Evolutionary conservation across 2,888 invertebrate species (phyloP).

Genomic region (Eupithecia subfuscata): DNA sequence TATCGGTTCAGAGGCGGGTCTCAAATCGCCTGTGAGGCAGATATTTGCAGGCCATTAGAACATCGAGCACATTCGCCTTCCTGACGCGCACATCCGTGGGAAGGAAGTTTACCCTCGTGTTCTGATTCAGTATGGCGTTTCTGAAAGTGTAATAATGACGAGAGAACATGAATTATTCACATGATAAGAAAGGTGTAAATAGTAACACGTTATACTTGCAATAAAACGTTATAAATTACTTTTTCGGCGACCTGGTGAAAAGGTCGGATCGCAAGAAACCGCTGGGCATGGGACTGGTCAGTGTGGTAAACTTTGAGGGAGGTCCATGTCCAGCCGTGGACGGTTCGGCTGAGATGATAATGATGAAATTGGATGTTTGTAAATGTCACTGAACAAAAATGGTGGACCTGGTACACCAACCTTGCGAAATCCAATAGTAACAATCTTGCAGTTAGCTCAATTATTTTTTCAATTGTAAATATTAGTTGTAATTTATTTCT

Average conservation of each 20-base stretch:
- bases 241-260: too few species aligned
- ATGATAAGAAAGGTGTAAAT: neutral
- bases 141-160: constrained; percentile 44
- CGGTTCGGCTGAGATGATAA: too few species aligned
- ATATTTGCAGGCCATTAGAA: constrained; percentile 72
- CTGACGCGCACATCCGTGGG: constrained; percentile 47
- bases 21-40: constrained; percentile 59
- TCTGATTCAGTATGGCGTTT: constrained; percentile 18
- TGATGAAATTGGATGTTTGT: neutral
- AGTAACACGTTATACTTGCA: neutral
- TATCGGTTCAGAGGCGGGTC: constrained; percentile 51
- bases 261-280: too few species aligned
- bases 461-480: too few species aligned
- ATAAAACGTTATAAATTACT: neutral
- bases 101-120: constrained; percentile 9
- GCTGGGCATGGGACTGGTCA: neutral
- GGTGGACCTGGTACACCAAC: neutral
- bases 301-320: neutral
- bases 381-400: neutral
- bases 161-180: neutral
- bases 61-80: constrained; percentile 50
- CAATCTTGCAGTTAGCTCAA: too few species aligned
- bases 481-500: too few species aligned
- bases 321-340: neutral
- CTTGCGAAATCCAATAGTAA: too few species aligned